These are phyloP conservation scores for Eurytoma adleriae DNA, from an alignment of 2,888 invertebrate species.

Conservation along the genomic window DNA sequence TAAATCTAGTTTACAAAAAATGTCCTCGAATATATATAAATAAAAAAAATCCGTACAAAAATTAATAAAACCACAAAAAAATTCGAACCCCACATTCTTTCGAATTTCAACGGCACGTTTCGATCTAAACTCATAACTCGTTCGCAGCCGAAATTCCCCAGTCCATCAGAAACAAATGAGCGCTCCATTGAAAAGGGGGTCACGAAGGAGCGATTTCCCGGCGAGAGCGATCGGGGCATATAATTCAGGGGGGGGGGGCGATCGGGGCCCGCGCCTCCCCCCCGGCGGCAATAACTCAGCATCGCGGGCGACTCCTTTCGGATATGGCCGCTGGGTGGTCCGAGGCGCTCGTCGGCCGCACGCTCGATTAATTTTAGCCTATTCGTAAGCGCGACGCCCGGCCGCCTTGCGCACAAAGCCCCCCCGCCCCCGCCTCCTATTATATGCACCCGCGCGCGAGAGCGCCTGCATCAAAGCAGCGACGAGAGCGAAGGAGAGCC, in stretches of 20 bases:
- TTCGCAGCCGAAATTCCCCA: not conserved
- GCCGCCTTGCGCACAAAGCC: conserved; percentile 20
- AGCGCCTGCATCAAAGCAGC: not conserved
- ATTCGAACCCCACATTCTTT: too few relatives aligned
- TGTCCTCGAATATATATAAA: too few relatives aligned
- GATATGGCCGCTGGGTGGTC: conserved; percentile 26
- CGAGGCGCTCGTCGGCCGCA: not conserved
- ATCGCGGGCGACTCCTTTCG: conserved; percentile 18
- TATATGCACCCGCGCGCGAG: conserved; percentile 12
- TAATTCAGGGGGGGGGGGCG: conserved; percentile 10
- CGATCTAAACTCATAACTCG: too few relatives aligned
- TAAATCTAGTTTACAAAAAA: too few relatives aligned
- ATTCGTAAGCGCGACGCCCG: conserved; percentile 17
- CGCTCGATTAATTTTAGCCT: conserved; percentile 43
- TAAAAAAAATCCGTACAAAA: too few relatives aligned
- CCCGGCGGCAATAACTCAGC: conserved; percentile 25
- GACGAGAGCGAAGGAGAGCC: conserved; percentile 2
- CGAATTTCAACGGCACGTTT: too few relatives aligned
- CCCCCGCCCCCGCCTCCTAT: conserved; percentile 1
- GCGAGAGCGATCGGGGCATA: not conserved
- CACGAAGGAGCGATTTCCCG: not conserved
- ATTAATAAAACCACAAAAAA: too few relatives aligned
- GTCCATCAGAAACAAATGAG: not conserved
- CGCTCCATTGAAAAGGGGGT: not conserved
- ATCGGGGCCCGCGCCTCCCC: not conserved